Conservation (phyloP, 2,797 vertebrate species). For the Bradypodion pumilum region DNA sequence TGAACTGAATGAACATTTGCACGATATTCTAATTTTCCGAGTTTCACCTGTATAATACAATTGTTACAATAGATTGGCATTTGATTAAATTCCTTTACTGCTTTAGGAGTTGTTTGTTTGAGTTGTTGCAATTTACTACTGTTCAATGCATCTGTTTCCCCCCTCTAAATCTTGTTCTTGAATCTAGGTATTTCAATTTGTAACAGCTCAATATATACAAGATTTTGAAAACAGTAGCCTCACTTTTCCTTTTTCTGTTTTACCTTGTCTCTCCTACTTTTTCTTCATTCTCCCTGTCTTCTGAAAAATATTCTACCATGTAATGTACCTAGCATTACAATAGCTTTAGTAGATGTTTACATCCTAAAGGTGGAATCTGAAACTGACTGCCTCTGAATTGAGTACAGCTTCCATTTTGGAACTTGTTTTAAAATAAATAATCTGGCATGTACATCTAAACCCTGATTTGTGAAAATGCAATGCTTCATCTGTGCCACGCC, state of each 20-base stretch:
- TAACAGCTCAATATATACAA: background rate
- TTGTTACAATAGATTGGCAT: background rate
- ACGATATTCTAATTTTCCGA: no score
- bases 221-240: background rate
- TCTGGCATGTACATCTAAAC: no score
- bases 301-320: background rate
- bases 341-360: background rate
- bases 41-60: no score
- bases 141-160: background rate
- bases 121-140: background rate
- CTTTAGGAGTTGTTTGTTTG: background rate
- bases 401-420: no score
- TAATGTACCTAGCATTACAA: background rate
- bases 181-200: background rate
- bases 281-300: background rate
- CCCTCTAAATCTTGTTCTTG: background rate
- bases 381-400: no score
- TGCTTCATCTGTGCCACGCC: no score
- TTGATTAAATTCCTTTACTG: background rate
- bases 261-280: background rate
- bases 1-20: no score
- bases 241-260: background rate
- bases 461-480: no score
- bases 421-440: no score
- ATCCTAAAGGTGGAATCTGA: no score